Evolutionary conservation across 2,888 invertebrate genomes (phyloP).

Genomic region (Acanthosoma haemorrhoidale): DNA sequence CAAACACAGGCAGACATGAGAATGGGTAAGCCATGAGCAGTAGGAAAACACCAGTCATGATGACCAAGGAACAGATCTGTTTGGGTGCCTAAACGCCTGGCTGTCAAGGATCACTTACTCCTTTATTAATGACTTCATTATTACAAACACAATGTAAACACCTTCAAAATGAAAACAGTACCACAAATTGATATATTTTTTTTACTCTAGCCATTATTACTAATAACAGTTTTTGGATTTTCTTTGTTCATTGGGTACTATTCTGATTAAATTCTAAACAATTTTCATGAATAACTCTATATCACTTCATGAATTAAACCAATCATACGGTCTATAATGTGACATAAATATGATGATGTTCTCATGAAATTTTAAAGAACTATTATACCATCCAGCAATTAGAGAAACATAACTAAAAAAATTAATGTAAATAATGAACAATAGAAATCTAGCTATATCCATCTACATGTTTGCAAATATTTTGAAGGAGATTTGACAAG

Average conservation of each 20-base stretch:
- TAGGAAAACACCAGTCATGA: constrained; percentile 24
- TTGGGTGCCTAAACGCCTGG: constrained; percentile 15
- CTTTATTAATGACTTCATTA: constrained; percentile 17
- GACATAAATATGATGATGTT: no score
- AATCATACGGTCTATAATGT: no score
- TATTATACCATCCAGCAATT: no score
- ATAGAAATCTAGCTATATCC: neutral
- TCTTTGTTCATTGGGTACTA: no score
- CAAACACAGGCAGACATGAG: neutral
- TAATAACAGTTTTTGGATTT: no score
- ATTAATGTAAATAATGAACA: no score
- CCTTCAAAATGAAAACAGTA: neutral
- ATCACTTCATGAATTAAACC: no score
- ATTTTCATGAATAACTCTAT: no score
- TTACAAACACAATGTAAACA: constrained; percentile 4
- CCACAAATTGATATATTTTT: constrained; percentile 6
- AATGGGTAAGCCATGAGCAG: neutral
- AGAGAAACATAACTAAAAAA: no score
- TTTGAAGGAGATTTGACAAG: neutral
- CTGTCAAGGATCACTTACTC: constrained; percentile 13
- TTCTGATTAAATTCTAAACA: no score
- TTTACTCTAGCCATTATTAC: no score
- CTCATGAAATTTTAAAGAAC: no score
- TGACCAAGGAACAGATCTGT: constrained; percentile 22
- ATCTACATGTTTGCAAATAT: neutral